Conservation (phyloP, 2,797 vertebrate genomes). For the Chromobotia macracanthus region DNA sequence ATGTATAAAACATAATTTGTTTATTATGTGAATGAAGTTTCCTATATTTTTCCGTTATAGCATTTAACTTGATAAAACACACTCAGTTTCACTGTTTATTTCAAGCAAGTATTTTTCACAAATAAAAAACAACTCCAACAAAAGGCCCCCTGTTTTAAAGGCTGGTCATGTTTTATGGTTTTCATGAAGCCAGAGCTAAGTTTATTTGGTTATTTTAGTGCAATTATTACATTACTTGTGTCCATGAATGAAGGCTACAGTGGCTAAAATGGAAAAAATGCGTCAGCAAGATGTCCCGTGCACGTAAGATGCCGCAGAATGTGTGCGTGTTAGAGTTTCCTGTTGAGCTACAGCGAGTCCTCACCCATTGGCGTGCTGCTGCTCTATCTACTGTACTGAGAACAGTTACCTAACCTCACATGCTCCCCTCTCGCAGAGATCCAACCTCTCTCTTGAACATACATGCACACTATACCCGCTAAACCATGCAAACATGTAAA, state of each 20-base stretch:
- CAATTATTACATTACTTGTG: slow-evolving; percentile 24
- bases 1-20: too few species aligned
- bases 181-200: background rate
- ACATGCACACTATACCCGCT: background rate
- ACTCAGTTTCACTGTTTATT: slow-evolving; percentile 14
- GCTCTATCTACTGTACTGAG: slow-evolving; percentile 16
- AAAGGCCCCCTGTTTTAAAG: slow-evolving; percentile 2
- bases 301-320: slow-evolving; percentile 4
- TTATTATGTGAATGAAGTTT: background rate
- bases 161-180: slow-evolving; percentile 15
- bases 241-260: slow-evolving; percentile 9
- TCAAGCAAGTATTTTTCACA: background rate
- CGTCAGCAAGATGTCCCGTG: slow-evolving; percentile 19
- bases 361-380: slow-evolving; percentile 31
- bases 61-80: background rate
- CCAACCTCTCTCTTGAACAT: background rate
- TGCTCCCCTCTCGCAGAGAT: slow-evolving; percentile 12
- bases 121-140: slow-evolving; percentile 17
- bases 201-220: slow-evolving; percentile 17
- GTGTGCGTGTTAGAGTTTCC: slow-evolving; percentile 36
- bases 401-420: slow-evolving; percentile 30
- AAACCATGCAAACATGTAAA: slow-evolving; percentile 10
- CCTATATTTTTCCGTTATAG: background rate
- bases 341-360: slow-evolving; percentile 52
- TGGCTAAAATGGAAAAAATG: slow-evolving; percentile 39